phyloP scores from a whole-genome alignment of 2,888 invertebrate species.

The Drosophila stalkeri region DNA sequence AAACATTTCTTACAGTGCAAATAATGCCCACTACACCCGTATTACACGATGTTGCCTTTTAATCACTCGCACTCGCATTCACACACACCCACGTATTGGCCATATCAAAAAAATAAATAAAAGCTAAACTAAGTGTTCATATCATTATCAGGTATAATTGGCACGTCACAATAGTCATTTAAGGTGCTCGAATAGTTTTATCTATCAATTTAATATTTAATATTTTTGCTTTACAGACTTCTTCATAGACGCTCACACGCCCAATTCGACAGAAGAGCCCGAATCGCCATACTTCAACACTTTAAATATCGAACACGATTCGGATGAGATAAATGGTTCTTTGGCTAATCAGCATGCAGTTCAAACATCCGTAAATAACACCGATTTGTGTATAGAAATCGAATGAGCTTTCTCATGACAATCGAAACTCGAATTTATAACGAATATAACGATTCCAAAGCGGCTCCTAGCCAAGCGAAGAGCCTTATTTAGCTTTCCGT shows the following conservation, averaged over 20 bases:
- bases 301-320: slow-evolving; percentile 59
- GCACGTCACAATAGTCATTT: slow-evolving; percentile 3
- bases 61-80: slow-evolving; percentile 50
- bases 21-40: slow-evolving; percentile 83
- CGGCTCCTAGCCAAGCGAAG: slow-evolving; percentile 72
- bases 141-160: slow-evolving; percentile 65
- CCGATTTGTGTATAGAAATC: slow-evolving; percentile 68
- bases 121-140: slow-evolving; percentile 35
- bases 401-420: slow-evolving; percentile 54
- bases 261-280: slow-evolving; percentile 37
- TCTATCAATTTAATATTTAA: not conserved
- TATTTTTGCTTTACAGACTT: slow-evolving; percentile 69
- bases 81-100: slow-evolving; percentile 36
- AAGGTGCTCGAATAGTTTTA: not conserved
- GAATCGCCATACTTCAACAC: slow-evolving; percentile 45
- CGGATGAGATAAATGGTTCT: slow-evolving; percentile 73
- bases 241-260: slow-evolving; percentile 82
- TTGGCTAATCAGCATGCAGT: slow-evolving; percentile 74
- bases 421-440: slow-evolving; percentile 56
- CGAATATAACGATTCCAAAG: slow-evolving; percentile 70
- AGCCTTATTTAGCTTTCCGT: slow-evolving; percentile 69
- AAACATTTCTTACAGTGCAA: slow-evolving; percentile 82
- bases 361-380: slow-evolving; percentile 31
- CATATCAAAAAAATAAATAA: slow-evolving; percentile 18
- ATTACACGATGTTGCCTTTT: slow-evolving; percentile 83